These are phyloP conservation scores for Cataglyphis hispanica DNA, from an alignment of 1,140 invertebrate species.

Conservation along the genomic window DNA sequence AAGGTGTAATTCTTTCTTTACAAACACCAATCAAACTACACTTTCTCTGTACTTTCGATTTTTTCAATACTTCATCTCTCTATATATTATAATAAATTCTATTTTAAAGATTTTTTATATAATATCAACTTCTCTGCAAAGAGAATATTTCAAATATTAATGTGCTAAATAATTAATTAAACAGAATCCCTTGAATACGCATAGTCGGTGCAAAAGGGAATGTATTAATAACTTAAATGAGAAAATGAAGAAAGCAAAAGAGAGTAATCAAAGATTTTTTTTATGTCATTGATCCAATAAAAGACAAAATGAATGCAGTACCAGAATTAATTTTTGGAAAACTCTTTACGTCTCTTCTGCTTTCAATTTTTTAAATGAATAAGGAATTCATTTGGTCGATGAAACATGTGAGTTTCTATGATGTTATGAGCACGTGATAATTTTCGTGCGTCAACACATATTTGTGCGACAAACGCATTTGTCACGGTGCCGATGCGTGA, in stretches of 20 bases:
- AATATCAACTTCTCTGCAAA: not conserved
- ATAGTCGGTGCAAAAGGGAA: not conserved
- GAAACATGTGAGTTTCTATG: not conserved
- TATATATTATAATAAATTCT: not conserved
- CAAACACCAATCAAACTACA: too few relatives aligned
- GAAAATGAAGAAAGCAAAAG: slow-evolving; percentile 14
- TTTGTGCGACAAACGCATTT: slow-evolving; percentile 9
- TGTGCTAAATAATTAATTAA: not conserved
- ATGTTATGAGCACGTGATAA: slow-evolving; percentile 1
- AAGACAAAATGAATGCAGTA: not conserved
- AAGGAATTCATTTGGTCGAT: not conserved
- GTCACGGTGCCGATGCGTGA: slow-evolving; percentile 5
- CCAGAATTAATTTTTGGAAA: not conserved
- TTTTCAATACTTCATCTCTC: not conserved
- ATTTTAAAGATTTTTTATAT: not conserved
- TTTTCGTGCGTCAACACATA: not conserved
- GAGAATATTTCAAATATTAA: slow-evolving; percentile 7
- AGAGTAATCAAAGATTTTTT: not conserved
- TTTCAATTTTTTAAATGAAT: slow-evolving; percentile 10
- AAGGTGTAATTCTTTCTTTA: not conserved
- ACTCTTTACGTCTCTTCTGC: not conserved
- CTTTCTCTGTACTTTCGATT: not conserved
- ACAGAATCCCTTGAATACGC: slow-evolving; percentile 26
- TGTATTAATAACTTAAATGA: slow-evolving; percentile 34
- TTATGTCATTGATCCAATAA: not conserved